Evolutionary conservation across 2,797 vertebrate species (phyloP).

Genomic region (Channa striata): DNA sequence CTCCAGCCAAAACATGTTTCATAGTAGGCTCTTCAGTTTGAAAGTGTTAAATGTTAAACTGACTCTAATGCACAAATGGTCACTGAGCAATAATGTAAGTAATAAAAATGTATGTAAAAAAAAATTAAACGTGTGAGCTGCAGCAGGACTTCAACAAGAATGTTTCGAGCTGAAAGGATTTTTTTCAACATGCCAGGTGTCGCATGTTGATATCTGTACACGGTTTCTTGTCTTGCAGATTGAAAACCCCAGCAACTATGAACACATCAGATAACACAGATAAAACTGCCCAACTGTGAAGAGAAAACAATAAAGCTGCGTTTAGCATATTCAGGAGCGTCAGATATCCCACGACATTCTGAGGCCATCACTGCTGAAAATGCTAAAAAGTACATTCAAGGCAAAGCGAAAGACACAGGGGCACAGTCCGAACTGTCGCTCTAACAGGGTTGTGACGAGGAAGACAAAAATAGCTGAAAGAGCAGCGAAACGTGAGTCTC

Average conservation of each 20-base stretch:
- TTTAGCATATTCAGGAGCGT: conserved; percentile 44
- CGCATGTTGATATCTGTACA: too few species aligned
- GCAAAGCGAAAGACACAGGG: conserved; percentile 22
- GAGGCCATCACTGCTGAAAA: conserved; percentile 20
- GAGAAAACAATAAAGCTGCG: conserved; percentile 35
- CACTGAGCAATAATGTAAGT: too few species aligned
- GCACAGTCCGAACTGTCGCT: conserved; percentile 22
- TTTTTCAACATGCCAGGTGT: too few species aligned
- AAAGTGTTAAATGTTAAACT: neutral
- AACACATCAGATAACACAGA: conserved; percentile 45
- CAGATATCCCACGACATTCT: conserved; percentile 36
- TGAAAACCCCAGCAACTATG: too few species aligned
- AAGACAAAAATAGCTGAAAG: conserved; percentile 38
- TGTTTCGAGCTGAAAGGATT: too few species aligned
- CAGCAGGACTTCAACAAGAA: neutral
- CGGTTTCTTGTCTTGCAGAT: too few species aligned
- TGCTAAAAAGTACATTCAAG: conserved; percentile 7
- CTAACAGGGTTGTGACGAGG: conserved; percentile 12
- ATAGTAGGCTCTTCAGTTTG: conserved; percentile 1
- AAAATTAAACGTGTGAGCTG: neutral
- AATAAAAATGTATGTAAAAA: neutral
- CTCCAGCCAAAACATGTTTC: neutral
- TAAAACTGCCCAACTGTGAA: conserved; percentile 32
- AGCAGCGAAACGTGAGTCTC: conserved; percentile 19
- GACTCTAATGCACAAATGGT: neutral